A percentile compares a stretch with the other conserved stretches of the same genome.
Evolutionary conservation across 2,113 vertebrate species (phyloP).

Genomic region (Cyanoramphus novaezelandiae): DNA sequence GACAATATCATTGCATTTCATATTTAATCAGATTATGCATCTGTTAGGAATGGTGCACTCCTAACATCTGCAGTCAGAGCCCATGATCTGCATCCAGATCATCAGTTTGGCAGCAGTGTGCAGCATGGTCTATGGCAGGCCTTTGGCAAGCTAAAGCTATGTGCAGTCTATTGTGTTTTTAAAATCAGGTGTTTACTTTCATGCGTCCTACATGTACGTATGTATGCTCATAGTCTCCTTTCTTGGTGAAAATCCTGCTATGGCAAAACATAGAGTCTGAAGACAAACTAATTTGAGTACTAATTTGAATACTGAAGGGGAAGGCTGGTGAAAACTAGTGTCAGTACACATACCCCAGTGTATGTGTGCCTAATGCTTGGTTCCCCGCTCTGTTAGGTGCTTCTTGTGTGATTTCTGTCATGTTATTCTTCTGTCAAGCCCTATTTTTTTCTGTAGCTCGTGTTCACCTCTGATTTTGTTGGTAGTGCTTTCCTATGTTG

Average conservation of each 20-base stretch:
- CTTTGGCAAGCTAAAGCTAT: constrained; percentile 17
- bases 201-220: background rate
- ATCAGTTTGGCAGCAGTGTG: constrained; percentile 35
- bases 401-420: background rate
- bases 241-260: background rate
- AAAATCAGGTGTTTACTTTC: background rate
- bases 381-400: background rate
- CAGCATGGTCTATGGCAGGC: background rate
- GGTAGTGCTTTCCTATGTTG: background rate
- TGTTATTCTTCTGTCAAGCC: background rate
- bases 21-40: constrained; percentile 83
- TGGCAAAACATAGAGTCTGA: background rate
- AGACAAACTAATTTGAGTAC: background rate
- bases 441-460: background rate
- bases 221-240: background rate
- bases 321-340: background rate
- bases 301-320: background rate
- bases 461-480: background rate
- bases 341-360: background rate
- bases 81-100: constrained; percentile 71
- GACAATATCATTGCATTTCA: constrained; percentile 80
- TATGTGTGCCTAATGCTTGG: background rate
- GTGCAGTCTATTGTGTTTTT: background rate
- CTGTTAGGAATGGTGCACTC: constrained; percentile 74
- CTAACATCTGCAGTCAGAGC: constrained; percentile 74